phyloP scores from a whole-genome alignment of 2,797 vertebrate genomes.

The Nannoperca obscura region DNA sequence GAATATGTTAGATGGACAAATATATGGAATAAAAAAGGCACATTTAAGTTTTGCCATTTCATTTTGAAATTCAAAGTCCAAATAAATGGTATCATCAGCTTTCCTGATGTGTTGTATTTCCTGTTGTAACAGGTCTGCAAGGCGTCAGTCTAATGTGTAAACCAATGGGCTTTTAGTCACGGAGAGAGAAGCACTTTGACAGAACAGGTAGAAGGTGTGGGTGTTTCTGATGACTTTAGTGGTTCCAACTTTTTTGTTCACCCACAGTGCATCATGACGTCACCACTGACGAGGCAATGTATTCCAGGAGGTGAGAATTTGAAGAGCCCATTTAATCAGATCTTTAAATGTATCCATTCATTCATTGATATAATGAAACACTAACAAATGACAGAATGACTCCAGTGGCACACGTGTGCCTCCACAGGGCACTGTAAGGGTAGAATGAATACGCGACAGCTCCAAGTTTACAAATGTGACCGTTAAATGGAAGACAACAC shows the following conservation, averaged over 20 bases:
- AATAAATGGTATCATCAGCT: too few relatives aligned
- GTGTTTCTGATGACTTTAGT: not conserved
- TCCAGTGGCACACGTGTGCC: conserved; percentile 5
- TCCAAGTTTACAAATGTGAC: not conserved
- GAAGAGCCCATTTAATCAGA: not conserved
- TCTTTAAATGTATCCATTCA: not conserved
- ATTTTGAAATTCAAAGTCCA: not conserved
- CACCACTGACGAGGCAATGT: not conserved
- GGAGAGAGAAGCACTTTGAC: not conserved
- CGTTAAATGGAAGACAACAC: conserved; percentile 29
- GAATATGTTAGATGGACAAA: not conserved
- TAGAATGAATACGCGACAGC: not conserved
- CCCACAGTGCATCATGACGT: not conserved
- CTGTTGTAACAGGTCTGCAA: not conserved
- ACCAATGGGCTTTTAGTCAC: not conserved
- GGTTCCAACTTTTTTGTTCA: not conserved
- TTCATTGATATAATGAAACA: not conserved
- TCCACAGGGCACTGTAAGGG: conserved; percentile 3
- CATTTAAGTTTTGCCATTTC: not conserved
- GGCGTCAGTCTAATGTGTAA: not conserved
- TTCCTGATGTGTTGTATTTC: not conserved
- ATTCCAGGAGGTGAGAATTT: not conserved
- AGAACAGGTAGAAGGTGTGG: not conserved
- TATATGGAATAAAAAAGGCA: not conserved
- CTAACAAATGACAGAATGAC: not conserved